Evolutionary conservation across 2,797 vertebrate genomes (phyloP).

Genomic region (Sciurus vulgaris): DNA sequence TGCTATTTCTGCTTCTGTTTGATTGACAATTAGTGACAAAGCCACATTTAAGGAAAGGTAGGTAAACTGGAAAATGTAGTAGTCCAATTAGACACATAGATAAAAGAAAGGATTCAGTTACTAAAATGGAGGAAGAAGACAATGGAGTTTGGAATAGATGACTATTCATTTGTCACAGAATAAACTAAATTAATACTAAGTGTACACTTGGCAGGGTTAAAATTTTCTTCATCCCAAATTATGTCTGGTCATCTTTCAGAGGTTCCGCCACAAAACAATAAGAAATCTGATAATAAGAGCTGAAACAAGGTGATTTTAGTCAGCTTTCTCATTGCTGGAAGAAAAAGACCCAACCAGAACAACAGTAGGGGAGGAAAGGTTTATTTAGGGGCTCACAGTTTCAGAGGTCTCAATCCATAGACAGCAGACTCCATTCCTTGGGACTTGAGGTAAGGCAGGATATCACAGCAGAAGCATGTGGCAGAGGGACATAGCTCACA

Average conservation of each 20-base stretch:
- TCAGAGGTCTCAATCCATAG: no score
- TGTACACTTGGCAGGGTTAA: background rate
- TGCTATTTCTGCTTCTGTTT: background rate
- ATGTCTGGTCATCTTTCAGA: background rate
- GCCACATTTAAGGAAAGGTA: background rate
- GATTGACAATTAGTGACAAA: background rate
- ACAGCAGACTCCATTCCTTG: no score
- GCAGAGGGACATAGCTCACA: no score
- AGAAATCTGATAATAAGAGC: background rate
- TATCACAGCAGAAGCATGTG: no score
- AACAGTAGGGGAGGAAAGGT: no score
- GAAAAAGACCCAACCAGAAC: no score
- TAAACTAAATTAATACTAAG: background rate
- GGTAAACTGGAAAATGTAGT: background rate
- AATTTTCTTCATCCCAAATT: background rate
- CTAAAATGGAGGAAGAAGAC: background rate
- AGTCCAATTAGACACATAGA: background rate
- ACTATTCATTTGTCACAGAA: background rate
- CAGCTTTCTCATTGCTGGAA: no score
- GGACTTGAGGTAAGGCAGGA: no score
- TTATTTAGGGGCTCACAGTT: no score
- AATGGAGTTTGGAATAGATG: background rate
- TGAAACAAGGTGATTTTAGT: background rate
- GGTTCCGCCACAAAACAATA: background rate
- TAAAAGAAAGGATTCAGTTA: background rate